Conservation (phyloP, 2,888 invertebrate species). For the Drepanosiphum platanoidis region DNA sequence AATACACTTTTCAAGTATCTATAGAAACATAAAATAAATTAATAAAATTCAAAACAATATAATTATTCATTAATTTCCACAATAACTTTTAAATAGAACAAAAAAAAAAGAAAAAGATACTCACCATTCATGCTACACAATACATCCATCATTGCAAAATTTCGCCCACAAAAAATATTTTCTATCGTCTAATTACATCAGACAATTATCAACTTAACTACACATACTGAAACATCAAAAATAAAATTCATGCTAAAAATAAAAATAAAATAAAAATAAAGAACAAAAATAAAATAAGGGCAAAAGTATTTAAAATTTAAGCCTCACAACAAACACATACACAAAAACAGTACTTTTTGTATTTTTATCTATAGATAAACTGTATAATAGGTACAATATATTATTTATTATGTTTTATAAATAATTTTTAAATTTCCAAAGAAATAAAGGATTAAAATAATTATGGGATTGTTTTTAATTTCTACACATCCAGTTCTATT, state of each 20-base stretch:
- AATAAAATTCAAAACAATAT: no score
- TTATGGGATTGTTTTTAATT: neutral
- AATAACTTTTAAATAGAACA: neutral
- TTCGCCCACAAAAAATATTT: slow-evolving; percentile 39
- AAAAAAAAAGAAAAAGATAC: no score
- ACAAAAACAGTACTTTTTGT: neutral
- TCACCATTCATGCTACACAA: slow-evolving; percentile 42
- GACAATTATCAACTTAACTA: slow-evolving; percentile 61
- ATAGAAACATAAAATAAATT: slow-evolving; percentile 41
- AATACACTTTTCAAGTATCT: slow-evolving; percentile 93
- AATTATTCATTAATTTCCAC: neutral
- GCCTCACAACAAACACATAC: slow-evolving; percentile 40
- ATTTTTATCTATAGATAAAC: neutral
- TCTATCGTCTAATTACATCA: slow-evolving; percentile 57
- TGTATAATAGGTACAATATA: no score
- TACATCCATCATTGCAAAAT: slow-evolving; percentile 52
- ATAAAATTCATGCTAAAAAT: slow-evolving; percentile 57
- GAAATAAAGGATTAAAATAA: neutral
- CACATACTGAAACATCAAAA: slow-evolving; percentile 60
- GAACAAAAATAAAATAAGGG: slow-evolving; percentile 38
- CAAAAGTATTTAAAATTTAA: slow-evolving; percentile 21
- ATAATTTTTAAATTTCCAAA: neutral
- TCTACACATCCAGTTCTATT: slow-evolving; percentile 7
- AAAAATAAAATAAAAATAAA: slow-evolving; percentile 54
- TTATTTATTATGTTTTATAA: no score